Evolutionary conservation across 1,140 invertebrate species (phyloP).

Genomic region (Thereuonema tuberculata): DNA sequence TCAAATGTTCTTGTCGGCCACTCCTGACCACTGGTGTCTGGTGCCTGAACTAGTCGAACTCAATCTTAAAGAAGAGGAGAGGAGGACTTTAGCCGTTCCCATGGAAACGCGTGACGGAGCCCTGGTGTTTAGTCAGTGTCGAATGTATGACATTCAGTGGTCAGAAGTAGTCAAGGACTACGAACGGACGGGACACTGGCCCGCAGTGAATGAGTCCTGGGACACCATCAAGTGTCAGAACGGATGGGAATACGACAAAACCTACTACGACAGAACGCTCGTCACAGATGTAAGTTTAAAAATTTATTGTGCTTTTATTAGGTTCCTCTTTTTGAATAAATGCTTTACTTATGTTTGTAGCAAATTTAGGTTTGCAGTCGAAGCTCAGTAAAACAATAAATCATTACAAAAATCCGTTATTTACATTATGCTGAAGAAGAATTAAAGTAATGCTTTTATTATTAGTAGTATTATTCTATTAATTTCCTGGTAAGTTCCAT

Average conservation of each 20-base stretch:
- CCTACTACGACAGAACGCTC: conserved; percentile 28
- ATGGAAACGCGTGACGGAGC: conserved; percentile 3
- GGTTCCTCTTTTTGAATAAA: not conserved
- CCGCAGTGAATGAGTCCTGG: conserved; percentile 30
- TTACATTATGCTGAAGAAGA: too few species aligned
- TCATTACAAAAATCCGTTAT: too few species aligned
- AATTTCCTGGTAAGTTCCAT: too few species aligned
- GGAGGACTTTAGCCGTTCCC: conserved; percentile 1
- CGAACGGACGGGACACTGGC: conserved; percentile 5
- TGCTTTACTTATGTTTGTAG: too few species aligned
- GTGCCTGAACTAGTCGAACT: conserved; percentile 42
- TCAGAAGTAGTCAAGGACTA: conserved; percentile 9
- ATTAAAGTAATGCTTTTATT: too few species aligned
- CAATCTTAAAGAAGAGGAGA: not conserved
- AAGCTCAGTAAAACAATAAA: too few species aligned
- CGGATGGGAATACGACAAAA: conserved; percentile 31
- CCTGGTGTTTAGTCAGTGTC: conserved; percentile 14
- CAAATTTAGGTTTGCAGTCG: too few species aligned
- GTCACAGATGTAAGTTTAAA: conserved; percentile 29
- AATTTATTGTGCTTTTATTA: not conserved
- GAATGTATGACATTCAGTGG: conserved; percentile 21
- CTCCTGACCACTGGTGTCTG: conserved; percentile 63
- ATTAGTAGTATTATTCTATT: too few species aligned
- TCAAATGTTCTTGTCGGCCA: conserved; percentile 65
- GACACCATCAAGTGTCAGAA: conserved; percentile 23